Conservation (phyloP, 1,140 invertebrate genomes). For the Agrypnia vestita region DNA sequence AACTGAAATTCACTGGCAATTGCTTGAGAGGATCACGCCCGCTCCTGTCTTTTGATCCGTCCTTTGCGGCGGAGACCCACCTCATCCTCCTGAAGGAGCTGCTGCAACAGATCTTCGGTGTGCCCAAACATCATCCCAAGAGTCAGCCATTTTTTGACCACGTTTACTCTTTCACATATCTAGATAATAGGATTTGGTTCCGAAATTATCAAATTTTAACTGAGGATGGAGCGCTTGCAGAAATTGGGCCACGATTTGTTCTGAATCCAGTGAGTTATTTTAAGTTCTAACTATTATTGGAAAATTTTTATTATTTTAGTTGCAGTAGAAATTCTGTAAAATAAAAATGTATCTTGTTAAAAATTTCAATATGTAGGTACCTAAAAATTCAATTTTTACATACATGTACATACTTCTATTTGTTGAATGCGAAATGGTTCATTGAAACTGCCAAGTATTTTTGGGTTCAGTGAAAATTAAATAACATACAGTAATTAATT, state of each 20-base stretch:
- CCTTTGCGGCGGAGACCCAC: constrained; percentile 88
- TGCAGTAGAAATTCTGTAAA: too few species aligned
- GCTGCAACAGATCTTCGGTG: constrained; percentile 92
- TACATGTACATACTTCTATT: too few species aligned
- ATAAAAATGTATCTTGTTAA: too few species aligned
- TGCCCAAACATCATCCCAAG: constrained; percentile 97
- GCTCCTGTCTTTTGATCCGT: constrained; percentile 94
- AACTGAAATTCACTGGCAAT: constrained; percentile 98
- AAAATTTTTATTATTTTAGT: too few species aligned
- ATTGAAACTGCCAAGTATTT: too few species aligned
- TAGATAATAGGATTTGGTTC: constrained; percentile 98
- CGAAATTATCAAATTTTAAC: constrained; percentile 98
- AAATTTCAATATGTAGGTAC: too few species aligned
- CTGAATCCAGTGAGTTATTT: constrained; percentile 94
- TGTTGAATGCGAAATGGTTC: too few species aligned
- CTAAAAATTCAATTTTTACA: too few species aligned
- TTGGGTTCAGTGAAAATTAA: too few species aligned
- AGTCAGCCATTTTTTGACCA: constrained; percentile 99
- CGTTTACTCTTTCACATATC: constrained; percentile 92
- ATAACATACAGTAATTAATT: too few species aligned
- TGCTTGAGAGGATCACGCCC: constrained; percentile 96
- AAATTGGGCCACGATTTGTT: constrained; percentile 97
- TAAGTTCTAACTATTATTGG: too few species aligned
- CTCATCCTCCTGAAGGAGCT: constrained; percentile 92
- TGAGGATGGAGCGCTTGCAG: constrained; percentile 94